A percentile compares a stretch with the other conserved stretches of the same genome.
These are phyloP conservation scores for Venustaconcha ellipsiformis DNA, from an alignment of 1,140 invertebrate genomes.

Conservation along the genomic window DNA sequence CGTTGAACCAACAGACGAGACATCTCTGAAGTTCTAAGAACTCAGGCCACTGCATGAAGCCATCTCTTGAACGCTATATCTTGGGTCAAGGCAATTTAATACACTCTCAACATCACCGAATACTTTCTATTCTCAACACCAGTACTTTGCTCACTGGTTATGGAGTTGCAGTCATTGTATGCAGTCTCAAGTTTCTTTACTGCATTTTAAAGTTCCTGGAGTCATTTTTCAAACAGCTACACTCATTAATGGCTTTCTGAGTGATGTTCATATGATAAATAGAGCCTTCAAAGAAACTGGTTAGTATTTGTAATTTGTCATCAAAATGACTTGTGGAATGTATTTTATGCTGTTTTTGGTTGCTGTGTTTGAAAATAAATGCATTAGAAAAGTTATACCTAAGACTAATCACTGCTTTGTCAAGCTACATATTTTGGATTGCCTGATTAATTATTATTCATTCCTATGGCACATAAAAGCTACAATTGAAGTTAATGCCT, in stretches of 20 bases:
- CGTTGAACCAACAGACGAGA: slow-evolving; percentile 53
- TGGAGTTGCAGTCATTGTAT: neutral
- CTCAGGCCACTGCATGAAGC: slow-evolving; percentile 63
- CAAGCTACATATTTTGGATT: no score
- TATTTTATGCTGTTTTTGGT: no score
- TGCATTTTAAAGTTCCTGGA: neutral
- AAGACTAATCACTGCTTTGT: no score
- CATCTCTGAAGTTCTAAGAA: slow-evolving; percentile 62
- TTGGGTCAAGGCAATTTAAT: slow-evolving; percentile 20
- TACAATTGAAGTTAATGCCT: no score
- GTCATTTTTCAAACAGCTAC: neutral
- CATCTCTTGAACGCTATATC: slow-evolving; percentile 53
- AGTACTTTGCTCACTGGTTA: neutral
- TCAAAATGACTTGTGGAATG: no score
- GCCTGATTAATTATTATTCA: no score
- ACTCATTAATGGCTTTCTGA: neutral
- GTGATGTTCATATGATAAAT: no score
- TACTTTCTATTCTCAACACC: neutral
- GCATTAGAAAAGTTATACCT: no score
- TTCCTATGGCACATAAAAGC: no score
- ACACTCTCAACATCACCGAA: neutral
- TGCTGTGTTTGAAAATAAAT: no score
- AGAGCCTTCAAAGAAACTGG: no score
- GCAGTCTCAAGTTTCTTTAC: neutral
- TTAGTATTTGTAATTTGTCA: no score